Evolutionary conservation across 2,888 invertebrate genomes (phyloP), one percentile per base, ranked within the genome.

Genomic region (Heliconius ethilla): DNA sequence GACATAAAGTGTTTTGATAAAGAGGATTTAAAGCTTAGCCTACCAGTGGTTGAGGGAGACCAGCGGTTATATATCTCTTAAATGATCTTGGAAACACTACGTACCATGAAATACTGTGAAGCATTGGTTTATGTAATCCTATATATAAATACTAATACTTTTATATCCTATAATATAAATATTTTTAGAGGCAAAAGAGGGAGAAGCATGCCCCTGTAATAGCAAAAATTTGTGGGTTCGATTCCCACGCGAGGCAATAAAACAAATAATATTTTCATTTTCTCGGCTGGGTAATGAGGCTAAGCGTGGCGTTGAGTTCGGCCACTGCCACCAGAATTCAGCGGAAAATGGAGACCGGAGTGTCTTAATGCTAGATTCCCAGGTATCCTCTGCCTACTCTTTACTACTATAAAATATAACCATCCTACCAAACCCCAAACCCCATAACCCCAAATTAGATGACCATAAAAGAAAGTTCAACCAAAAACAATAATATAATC

Each of bases 11-110:
- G 67, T 69, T 69, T 33, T 51, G 70, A 51, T 70, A 51, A 70
- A 29, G 70, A 70, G 66, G 70, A 70, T 70, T 70, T 70, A 51
- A 45, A 51, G 70, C 70, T 70, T 70, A 70, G 27, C 27, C 70
- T 27, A 22, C 27, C 18, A 51, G 45, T 51, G 27, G 29, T 70
- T 27, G 22, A 70, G 70, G 45, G 27, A 33, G 66, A 33, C 10
- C 3, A 70, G 27, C 27, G 25, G 2, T 27, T 70, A 9, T 45
- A 45, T 45, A 45, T 27, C 27, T 51, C 51, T 51, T 27, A 27
- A 18, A 45, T 70, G 10, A 10, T 51, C 51, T 51, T 18, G 22
- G 22, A 70, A 51, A 27, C 22, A 22, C 1, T 51, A 70, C 33
- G 18, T 66, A 66, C 4, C 3, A 10, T 33, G 22, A 33, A 66